Conservation (phyloP, 2,888 invertebrate genomes). For the Polydrusus tereticollis region DNA sequence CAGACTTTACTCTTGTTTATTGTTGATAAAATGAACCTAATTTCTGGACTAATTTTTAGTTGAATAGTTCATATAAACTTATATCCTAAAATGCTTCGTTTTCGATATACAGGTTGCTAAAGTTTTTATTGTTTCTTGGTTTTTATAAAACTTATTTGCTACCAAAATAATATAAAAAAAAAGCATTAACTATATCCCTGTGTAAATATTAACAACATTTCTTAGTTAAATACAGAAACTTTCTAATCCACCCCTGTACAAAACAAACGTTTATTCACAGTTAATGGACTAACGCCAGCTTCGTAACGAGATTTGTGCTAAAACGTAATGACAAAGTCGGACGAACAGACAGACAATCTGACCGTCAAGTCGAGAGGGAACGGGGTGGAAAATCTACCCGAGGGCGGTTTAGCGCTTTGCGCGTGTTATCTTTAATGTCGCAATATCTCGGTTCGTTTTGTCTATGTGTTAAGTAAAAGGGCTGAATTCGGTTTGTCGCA, state of each 20-base stretch:
- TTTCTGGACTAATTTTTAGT: too few species aligned
- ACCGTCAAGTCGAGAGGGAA: slow-evolving; percentile 29
- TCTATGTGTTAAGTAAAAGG: slow-evolving; percentile 38
- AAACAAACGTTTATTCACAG: slow-evolving; percentile 30
- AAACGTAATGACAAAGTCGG: slow-evolving; percentile 38
- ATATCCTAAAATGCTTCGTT: too few species aligned
- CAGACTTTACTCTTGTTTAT: too few species aligned
- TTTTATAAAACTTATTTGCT: too few species aligned
- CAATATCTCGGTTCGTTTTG: slow-evolving; percentile 67
- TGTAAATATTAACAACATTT: not conserved
- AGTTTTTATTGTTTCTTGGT: too few species aligned
- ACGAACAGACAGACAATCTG: slow-evolving; percentile 37
- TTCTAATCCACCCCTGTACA: slow-evolving; percentile 5
- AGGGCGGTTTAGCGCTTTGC: slow-evolving; percentile 22
- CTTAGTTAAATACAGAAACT: not conserved
- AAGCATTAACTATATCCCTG: not conserved
- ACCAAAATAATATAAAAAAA: too few species aligned
- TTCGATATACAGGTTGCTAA: too few species aligned
- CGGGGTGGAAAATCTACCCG: slow-evolving; percentile 31
- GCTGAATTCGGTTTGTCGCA: slow-evolving; percentile 26
- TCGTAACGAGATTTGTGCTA: slow-evolving; percentile 33
- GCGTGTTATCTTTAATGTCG: slow-evolving; percentile 67
- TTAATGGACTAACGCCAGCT: slow-evolving; percentile 36
- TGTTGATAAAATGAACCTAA: too few species aligned
- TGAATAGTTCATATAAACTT: too few species aligned